Evolutionary conservation across 2,888 invertebrate genomes (phyloP), one percentile per base, ranked within the genome.

Genomic region (Dusona sp.): DNA sequence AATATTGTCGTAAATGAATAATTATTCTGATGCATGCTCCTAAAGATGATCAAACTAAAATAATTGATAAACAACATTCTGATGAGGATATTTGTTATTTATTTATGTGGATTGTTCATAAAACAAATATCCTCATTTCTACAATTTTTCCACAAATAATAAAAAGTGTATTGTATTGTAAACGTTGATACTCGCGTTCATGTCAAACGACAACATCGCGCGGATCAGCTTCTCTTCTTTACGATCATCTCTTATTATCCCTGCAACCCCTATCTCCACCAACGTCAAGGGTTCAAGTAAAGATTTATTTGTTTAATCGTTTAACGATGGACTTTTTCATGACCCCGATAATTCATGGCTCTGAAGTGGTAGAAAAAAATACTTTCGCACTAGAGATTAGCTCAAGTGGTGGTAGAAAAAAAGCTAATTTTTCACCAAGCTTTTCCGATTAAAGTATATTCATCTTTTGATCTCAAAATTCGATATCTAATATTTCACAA

Each of bases 161-260:
- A 16, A 29, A 61, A 61, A 61, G 13, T 61, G 29, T 57, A 38
- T 38, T 2, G 80, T 84, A 45, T 29, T n/a, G 45, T 51, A 68
- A 54, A 65, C 42, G 45, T 64, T 45, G 65, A 25, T 45, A 72
- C 81, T 70, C 45, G 87, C 82, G 92, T 91, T 90, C 94, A 93
- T 94, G 94, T 91, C 92, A 87, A 92, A 92, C 88, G 87, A 90
- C 91, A 90, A 90, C 86, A 88, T 87, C 82, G 83, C 74, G 68
- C 79, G 94, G 94, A 94, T 94, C 91, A 94, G 88, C 89, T 88
- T 88, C 64, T 88, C 89, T 86, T 89, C 91, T 93, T 92, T 92
- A 93, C 90, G 92, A 92, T 89, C 88, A 83, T 85, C 85, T 68
- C 79, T 67, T 48, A 86, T 88, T 89, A 84, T 88, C 85, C 88